These are phyloP conservation scores for Parnassius glacialis DNA, from an alignment of 2,888 invertebrate genomes.

Conservation along the genomic window DNA sequence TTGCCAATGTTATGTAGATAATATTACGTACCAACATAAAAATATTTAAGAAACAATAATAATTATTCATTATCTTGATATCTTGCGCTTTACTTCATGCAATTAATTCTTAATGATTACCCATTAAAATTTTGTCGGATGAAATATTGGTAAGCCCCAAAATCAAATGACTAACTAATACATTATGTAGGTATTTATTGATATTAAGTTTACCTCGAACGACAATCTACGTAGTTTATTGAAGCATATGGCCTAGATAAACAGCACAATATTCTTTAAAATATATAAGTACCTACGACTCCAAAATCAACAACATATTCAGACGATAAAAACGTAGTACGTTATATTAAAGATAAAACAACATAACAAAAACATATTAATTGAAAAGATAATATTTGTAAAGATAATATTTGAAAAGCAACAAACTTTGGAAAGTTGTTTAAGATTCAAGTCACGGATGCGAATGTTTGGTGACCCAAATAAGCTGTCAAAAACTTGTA, in stretches of 20 bases:
- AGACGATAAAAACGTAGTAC: not conserved
- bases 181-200: no score
- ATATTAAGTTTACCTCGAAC: no score
- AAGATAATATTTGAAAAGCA: conserved; percentile 32
- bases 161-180: no score
- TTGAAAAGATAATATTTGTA: conserved; percentile 28
- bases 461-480: conserved; percentile 25
- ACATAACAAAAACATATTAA: conserved; percentile 10
- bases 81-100: not conserved
- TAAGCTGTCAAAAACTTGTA: conserved; percentile 23
- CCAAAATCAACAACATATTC: not conserved
- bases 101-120: not conserved
- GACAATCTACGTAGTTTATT: not conserved
- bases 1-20: not conserved
- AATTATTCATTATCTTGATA: conserved; percentile 3
- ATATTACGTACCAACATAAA: not conserved
- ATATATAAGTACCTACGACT: no score
- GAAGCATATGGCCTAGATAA: conserved; percentile 9
- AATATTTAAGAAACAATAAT: not conserved
- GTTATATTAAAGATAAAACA: not conserved
- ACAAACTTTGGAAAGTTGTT: conserved; percentile 56
- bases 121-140: no score
- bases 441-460: conserved; percentile 44
- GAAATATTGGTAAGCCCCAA: no score
- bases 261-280: no score